phyloP scores from a whole-genome alignment of 2,113 vertebrate genomes.

The Apus apus region DNA sequence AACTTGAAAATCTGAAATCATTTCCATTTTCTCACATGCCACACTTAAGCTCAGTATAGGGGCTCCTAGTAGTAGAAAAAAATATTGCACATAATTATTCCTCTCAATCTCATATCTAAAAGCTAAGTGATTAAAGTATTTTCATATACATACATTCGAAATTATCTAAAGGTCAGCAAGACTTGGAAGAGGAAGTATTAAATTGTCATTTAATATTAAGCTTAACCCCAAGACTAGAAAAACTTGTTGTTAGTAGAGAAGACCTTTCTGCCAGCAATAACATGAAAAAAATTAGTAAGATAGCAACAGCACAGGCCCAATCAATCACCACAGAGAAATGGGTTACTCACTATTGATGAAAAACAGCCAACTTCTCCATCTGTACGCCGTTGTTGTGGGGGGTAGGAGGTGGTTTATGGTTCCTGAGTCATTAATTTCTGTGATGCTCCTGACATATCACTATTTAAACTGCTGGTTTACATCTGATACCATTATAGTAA shows the following conservation, averaged over 20 bases:
- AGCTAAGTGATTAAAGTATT: neutral
- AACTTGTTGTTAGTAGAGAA: neutral
- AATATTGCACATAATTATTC: neutral
- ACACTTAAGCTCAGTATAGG: neutral
- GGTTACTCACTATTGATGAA: constrained; percentile 33
- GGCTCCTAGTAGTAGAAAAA: neutral
- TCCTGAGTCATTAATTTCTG: neutral
- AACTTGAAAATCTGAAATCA: neutral
- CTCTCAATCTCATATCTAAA: neutral
- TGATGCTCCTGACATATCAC: neutral
- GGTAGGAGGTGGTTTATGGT: neutral
- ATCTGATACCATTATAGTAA: neutral
- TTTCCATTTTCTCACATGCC: neutral
- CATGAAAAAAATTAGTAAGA: neutral
- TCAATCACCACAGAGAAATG: constrained; percentile 54
- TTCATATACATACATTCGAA: neutral
- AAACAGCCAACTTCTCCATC: constrained; percentile 38
- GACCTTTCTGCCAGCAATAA: constrained; percentile 20
- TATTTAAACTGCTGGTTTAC: neutral
- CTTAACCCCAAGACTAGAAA: neutral
- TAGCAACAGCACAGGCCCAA: neutral
- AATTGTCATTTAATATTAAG: constrained; percentile 15
- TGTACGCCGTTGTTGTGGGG: neutral
- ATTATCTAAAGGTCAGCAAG: constrained; percentile 7
- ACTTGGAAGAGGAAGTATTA: constrained; percentile 8